Conservation (phyloP, 2,888 invertebrate genomes). For the Rhorus exstirpatorius region DNA sequence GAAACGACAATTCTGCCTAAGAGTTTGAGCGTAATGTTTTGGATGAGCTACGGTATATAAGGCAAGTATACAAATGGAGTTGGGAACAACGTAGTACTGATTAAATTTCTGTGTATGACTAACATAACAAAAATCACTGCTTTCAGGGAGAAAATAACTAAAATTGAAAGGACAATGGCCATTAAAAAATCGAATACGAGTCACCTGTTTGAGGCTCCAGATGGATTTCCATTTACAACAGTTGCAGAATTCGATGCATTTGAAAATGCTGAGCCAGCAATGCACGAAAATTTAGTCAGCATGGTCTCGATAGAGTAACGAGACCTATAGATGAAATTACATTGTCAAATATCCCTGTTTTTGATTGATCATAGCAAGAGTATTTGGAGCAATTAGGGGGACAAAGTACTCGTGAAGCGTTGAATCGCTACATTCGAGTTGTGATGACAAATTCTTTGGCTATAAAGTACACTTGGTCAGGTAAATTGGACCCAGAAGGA, state of each 20-base stretch:
- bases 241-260: constrained; percentile 18
- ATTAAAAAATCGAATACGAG: neutral
- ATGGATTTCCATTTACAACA: constrained; percentile 5
- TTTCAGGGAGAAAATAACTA: constrained; percentile 13
- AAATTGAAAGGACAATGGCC: neutral
- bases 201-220: neutral
- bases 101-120: constrained; percentile 24
- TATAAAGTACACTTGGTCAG: constrained; percentile 15
- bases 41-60: neutral
- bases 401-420: constrained; percentile 11
- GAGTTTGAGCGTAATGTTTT: constrained; percentile 1
- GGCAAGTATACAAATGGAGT: constrained; percentile 8
- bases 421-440: constrained; percentile 32
- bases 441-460: constrained; percentile 20
- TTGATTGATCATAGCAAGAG: constrained; percentile 35
- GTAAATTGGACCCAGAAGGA: constrained; percentile 14
- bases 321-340: neutral
- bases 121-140: constrained; percentile 2
- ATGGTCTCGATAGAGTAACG: constrained; percentile 12
- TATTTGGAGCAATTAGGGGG: constrained; percentile 39
- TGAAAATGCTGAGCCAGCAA: constrained; percentile 5
- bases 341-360: constrained; percentile 27
- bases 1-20: neutral
- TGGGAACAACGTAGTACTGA: neutral
- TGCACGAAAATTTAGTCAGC: constrained; percentile 11